phyloP scores from a whole-genome alignment of 1,140 invertebrate genomes.

The Mizuhopecten yessoensis region DNA sequence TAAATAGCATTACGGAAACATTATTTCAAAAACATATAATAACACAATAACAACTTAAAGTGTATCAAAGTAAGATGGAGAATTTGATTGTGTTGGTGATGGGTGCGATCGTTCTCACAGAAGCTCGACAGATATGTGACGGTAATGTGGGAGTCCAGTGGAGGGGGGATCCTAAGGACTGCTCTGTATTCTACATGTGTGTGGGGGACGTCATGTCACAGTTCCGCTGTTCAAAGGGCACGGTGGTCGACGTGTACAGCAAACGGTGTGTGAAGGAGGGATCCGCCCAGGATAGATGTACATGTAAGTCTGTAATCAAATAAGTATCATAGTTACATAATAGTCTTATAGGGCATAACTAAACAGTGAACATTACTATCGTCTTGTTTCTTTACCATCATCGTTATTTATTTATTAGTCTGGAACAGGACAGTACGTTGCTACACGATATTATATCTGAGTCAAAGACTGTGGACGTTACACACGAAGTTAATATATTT shows the following conservation, averaged over 20 bases:
- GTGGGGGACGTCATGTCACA: conserved; percentile 42
- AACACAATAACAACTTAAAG: too few species aligned
- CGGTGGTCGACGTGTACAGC: background rate
- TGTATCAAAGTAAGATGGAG: background rate
- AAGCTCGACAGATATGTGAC: conserved; percentile 45
- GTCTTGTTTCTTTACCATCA: too few species aligned
- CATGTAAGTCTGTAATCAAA: background rate
- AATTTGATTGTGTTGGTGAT: background rate
- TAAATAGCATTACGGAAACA: too few species aligned
- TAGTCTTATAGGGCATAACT: too few species aligned
- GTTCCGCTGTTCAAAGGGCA: conserved; percentile 48
- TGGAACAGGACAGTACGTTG: too few species aligned
- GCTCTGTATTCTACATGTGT: conserved; percentile 56
- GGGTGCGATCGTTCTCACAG: background rate
- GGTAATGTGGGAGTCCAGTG: conserved; percentile 48
- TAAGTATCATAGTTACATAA: background rate
- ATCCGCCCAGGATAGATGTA: conserved; percentile 52
- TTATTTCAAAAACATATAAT: too few species aligned
- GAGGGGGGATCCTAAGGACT: conserved; percentile 52
- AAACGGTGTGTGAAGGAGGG: conserved; percentile 52
- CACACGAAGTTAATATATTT: too few species aligned
- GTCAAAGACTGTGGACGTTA: too few species aligned
- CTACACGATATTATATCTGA: too few species aligned
- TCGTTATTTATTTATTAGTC: too few species aligned
- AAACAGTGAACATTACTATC: too few species aligned